phyloP scores from a whole-genome alignment of 2,113 vertebrate genomes.

The Salvelinus alpinus region DNA sequence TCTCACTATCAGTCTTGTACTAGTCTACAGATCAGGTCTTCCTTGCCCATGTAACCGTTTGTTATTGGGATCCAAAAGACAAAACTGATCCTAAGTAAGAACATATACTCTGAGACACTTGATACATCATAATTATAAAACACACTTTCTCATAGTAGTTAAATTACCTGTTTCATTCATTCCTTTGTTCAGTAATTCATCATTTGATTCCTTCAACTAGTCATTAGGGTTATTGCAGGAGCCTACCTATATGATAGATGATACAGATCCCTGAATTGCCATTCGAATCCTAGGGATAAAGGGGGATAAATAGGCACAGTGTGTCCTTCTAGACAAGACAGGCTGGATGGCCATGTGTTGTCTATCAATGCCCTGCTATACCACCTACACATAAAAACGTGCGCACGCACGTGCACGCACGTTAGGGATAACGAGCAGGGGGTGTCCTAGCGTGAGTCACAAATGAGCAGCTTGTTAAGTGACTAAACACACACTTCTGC shows the following conservation, averaged over 20 bases:
- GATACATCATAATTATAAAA: neutral
- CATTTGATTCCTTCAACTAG: neutral
- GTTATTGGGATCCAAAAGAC: no score
- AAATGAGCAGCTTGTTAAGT: conserved; percentile 79
- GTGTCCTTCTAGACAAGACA: neutral
- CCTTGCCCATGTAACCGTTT: no score
- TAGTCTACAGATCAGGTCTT: neutral
- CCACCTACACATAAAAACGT: neutral
- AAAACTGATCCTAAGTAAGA: no score
- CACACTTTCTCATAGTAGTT: neutral
- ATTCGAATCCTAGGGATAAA: neutral
- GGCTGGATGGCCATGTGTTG: neutral
- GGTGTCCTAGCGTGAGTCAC: conserved; percentile 61
- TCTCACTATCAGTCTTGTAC: neutral
- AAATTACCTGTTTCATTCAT: neutral
- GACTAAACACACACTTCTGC: conserved; percentile 76
- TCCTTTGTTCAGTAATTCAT: neutral
- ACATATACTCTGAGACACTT: no score
- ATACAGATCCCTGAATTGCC: neutral
- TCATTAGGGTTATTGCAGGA: neutral
- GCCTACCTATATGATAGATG: neutral
- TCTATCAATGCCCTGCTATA: neutral
- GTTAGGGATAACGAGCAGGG: conserved; percentile 60
- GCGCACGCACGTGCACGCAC: conserved; percentile 7
- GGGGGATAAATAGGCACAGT: neutral